Base-by-base conservation (phyloP, 1,140 invertebrate genomes). In the Chironomus striatipennis region DNA sequence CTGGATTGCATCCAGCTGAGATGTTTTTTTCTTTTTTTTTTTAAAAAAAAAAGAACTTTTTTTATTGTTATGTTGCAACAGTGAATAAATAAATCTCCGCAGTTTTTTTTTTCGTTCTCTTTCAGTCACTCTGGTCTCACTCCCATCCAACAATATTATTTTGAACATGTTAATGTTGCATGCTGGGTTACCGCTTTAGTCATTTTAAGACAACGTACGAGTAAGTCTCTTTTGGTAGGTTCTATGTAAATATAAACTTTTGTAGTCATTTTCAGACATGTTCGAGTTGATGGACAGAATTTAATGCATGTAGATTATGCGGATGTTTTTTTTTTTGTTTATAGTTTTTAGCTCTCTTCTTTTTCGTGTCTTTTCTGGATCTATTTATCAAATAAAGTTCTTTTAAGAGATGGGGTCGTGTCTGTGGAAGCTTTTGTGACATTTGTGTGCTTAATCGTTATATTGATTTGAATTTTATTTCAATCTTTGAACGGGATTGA, bases 41-140 rank as follows among this genome's bases (percentile, higher is more conserved):
- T n/a, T n/a, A n/a, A n/a, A n/a, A n/a, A n/a, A n/a, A n/a, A n/a
- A n/a, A n/a, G n/a, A 57, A 57, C 9, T 10, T 57, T 57, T 57
- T 57, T 12, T 57, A 47, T 47, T 47, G 43, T 57, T n/a, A 57
- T 57, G 47, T 57, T 57, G 47, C 47, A 57, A 57, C 47, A 57
- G 47, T 57, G 47, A 57, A 57, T 57, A 57, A 57, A 57, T 57
- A 57, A 57, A 57, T 57, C 47, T 57, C 47, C n/a, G 47, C 47
- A 57, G 47, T 15, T 34, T 34, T 34, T 34, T 34, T 34, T 34
- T 34, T 1, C 24, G 24, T 34, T 34, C 24, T 34, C 24, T 34
- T 34, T 34, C 24, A 34, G 24, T 34, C 24, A 34, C 24, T 34
- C 24, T 34, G 24, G 24, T 34, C 24, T 34, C 24, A 34, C 24